Percentiles rank a stretch among this genome's conserved stretches.
phyloP scores from a whole-genome alignment of 2,888 invertebrate genomes.

The Drosophila mayaguana region DNA sequence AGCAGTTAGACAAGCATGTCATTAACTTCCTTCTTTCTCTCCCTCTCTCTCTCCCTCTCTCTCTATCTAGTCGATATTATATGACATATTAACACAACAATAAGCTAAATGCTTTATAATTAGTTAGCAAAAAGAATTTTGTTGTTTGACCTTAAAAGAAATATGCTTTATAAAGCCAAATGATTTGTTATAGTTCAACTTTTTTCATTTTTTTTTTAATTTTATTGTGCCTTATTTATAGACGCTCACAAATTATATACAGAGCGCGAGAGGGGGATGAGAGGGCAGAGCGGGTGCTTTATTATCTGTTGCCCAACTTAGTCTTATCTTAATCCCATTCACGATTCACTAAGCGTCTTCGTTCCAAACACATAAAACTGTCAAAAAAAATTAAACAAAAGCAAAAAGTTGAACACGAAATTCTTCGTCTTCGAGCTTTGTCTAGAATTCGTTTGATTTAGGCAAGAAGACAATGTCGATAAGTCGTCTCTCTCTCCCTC shows the following conservation, averaged over 20 bases:
- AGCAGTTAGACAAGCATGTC: conserved; percentile 24
- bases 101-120: conserved; percentile 83
- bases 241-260: conserved; percentile 34
- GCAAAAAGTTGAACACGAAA: conserved; percentile 22
- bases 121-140: conserved; percentile 60
- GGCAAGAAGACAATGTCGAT: conserved; percentile 73
- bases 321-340: conserved; percentile 79
- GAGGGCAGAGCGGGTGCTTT: conserved; percentile 49
- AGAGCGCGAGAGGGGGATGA: neutral
- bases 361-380: conserved; percentile 73
- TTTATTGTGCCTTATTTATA: conserved; percentile 48
- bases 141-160: conserved; percentile 6
- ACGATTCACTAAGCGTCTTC: conserved; percentile 75
- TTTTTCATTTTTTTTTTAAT: conserved; percentile 17
- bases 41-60: conserved; percentile 5
- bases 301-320: conserved; percentile 71
- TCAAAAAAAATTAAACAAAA: conserved; percentile 58
- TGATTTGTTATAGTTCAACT: conserved; percentile 65
- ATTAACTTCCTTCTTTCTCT: conserved; percentile 29
- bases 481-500: conserved; percentile 36
- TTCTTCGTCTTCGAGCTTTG: conserved; percentile 50
- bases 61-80: conserved; percentile 19
- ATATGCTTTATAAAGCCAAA: conserved; percentile 30
- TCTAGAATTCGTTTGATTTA: conserved; percentile 49
- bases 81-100: conserved; percentile 78